phyloP scores from a whole-genome alignment of 2,797 vertebrate species.

The Lemur catta region DNA sequence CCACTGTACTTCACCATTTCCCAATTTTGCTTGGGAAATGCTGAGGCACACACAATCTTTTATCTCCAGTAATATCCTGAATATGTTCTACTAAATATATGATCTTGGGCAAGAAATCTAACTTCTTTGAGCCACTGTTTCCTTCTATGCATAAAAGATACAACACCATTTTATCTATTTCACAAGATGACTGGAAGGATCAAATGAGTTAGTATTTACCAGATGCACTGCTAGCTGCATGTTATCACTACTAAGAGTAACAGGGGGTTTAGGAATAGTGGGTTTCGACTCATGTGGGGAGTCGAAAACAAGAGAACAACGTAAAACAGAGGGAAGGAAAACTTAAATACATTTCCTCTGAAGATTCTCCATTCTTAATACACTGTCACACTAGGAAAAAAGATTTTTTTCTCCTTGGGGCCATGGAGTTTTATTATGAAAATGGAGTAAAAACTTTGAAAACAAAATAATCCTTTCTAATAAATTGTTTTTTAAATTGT shows the following conservation, averaged over 20 bases:
- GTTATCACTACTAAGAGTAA: neutral
- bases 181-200: neutral
- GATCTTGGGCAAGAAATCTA: slow-evolving; percentile 31
- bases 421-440: too few relatives aligned
- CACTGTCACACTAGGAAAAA: too few relatives aligned
- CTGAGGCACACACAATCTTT: neutral
- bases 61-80: neutral
- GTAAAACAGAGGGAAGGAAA: neutral
- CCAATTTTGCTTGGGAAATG: slow-evolving; percentile 6
- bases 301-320: neutral
- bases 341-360: neutral
- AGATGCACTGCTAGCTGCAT: neutral
- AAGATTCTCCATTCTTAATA: neutral
- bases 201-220: neutral
- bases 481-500: too few relatives aligned
- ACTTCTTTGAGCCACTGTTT: neutral
- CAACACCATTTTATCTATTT: neutral
- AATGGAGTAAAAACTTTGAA: too few relatives aligned
- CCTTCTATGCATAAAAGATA: neutral
- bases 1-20: neutral
- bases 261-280: neutral
- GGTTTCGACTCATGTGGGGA: neutral
- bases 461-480: too few relatives aligned
- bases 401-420: too few relatives aligned
- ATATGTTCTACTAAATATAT: slow-evolving; percentile 19